Conservation (phyloP, 2,797 vertebrate species). For the Sus cebifrons region DNA sequence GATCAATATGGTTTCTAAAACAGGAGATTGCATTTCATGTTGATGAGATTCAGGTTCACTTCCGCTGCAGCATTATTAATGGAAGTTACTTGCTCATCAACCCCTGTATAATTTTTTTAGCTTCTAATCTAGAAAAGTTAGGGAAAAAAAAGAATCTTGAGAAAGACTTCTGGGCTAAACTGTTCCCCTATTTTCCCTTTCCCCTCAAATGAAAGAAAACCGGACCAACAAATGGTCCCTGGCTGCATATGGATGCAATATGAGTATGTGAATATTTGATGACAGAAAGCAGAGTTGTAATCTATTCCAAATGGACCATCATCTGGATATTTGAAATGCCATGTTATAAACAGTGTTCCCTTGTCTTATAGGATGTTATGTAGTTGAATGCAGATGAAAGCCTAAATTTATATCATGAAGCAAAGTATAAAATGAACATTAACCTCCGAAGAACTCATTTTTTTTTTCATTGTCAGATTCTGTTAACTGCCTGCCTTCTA, state of each 20-base stretch:
- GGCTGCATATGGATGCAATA: constrained; percentile 74
- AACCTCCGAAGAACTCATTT: constrained; percentile 37
- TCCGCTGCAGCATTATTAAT: not conserved
- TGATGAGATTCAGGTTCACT: constrained; percentile 42
- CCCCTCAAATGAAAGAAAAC: not conserved
- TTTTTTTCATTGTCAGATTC: not conserved
- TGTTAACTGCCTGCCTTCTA: constrained; percentile 59
- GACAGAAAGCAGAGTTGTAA: constrained; percentile 76
- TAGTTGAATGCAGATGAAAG: constrained; percentile 80
- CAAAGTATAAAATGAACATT: constrained; percentile 46
- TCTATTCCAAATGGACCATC: constrained; percentile 82
- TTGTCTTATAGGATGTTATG: constrained; percentile 68
- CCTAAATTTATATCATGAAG: constrained; percentile 56
- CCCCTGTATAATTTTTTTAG: not conserved
- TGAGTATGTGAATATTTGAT: not conserved
- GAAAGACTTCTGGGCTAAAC: not conserved
- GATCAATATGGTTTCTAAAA: constrained; percentile 58
- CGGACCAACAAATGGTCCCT: not conserved
- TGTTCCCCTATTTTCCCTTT: not conserved
- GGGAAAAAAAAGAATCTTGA: not conserved
- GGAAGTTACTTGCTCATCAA: constrained; percentile 57
- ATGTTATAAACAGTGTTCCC: constrained; percentile 68
- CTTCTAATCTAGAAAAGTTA: constrained; percentile 39
- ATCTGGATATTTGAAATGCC: constrained; percentile 76
- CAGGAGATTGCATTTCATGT: constrained; percentile 33